A percentile compares a stretch with the other conserved stretches of the same genome.
These are phyloP conservation scores for Andricus grossulariae DNA, from an alignment of 1,140 invertebrate genomes.

Conservation along the genomic window DNA sequence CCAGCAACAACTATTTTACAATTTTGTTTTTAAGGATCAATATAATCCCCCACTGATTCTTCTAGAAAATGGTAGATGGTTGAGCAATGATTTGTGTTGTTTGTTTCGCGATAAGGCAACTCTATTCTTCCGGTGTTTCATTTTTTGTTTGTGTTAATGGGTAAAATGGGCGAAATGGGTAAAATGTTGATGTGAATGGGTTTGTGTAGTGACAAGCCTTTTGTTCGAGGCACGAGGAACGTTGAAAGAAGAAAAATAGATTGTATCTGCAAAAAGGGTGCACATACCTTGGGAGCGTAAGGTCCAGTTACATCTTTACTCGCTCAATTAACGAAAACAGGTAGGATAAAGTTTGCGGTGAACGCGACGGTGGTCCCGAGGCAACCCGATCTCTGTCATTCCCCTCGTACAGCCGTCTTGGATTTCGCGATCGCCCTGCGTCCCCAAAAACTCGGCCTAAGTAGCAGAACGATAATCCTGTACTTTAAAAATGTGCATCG, in stretches of 20 bases:
- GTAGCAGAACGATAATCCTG: conserved; percentile 69
- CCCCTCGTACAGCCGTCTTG: conserved; percentile 63
- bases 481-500: conserved; percentile 62
- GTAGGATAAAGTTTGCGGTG: conserved; percentile 72
- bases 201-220: conserved; percentile 25
- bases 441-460: conserved; percentile 66
- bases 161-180: background rate
- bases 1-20: no score
- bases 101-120: no score
- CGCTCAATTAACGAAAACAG: conserved; percentile 76
- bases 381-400: conserved; percentile 75
- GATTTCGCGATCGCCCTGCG: conserved; percentile 68
- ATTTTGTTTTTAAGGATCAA: no score
- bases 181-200: background rate
- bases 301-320: conserved; percentile 76
- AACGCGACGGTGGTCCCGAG: conserved; percentile 68
- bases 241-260: conserved; percentile 60
- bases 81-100: no score
- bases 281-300: conserved; percentile 72
- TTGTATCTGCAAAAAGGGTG: conserved; percentile 65
- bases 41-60: no score
- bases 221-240: conserved; percentile 30
- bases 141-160: conserved; percentile 1
- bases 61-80: no score
- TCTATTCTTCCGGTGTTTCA: background rate